A percentile compares a stretch with the other conserved stretches of the same genome.
phyloP scores from a whole-genome alignment of 2,888 invertebrate species.

The Gastracanthus pulcherrimus region DNA sequence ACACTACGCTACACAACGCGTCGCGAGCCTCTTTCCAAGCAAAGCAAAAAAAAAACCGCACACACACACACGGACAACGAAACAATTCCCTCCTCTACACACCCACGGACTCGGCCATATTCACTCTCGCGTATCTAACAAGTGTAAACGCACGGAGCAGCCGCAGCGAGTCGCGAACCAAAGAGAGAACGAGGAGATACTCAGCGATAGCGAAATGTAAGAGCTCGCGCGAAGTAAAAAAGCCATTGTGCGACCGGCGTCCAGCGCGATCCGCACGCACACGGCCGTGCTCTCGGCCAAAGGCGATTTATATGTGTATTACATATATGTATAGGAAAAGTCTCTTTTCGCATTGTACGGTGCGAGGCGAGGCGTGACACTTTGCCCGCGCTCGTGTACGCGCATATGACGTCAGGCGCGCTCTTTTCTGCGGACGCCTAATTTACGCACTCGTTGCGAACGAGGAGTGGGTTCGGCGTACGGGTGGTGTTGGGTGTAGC shows the following conservation, averaged over 20 bases:
- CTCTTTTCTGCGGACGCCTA: too few relatives aligned
- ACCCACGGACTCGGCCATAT: not conserved
- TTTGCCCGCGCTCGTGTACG: not conserved
- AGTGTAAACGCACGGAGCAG: conserved; percentile 26
- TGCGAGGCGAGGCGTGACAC: conserved; percentile 39
- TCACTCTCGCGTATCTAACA: conserved; percentile 11
- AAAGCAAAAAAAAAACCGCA: too few relatives aligned
- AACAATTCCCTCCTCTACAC: not conserved
- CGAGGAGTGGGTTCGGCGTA: conserved; percentile 49
- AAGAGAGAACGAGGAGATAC: too few relatives aligned
- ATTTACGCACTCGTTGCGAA: conserved; percentile 22
- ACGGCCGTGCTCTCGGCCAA: too few relatives aligned
- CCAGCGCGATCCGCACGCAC: not conserved
- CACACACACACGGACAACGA: too few relatives aligned
- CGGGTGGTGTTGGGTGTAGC: conserved; percentile 20
- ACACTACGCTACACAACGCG: too few relatives aligned
- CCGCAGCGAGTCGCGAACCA: too few relatives aligned
- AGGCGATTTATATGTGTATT: not conserved
- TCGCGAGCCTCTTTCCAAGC: too few relatives aligned
- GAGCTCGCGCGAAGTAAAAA: too few relatives aligned
- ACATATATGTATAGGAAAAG: conserved; percentile 5
- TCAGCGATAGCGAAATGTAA: too few relatives aligned
- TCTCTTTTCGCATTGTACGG: not conserved
- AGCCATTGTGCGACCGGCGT: too few relatives aligned
- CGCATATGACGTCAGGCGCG: not conserved